Evolutionary conservation across 2,797 vertebrate genomes (phyloP).

Genomic region (Trematomus bernacchii): DNA sequence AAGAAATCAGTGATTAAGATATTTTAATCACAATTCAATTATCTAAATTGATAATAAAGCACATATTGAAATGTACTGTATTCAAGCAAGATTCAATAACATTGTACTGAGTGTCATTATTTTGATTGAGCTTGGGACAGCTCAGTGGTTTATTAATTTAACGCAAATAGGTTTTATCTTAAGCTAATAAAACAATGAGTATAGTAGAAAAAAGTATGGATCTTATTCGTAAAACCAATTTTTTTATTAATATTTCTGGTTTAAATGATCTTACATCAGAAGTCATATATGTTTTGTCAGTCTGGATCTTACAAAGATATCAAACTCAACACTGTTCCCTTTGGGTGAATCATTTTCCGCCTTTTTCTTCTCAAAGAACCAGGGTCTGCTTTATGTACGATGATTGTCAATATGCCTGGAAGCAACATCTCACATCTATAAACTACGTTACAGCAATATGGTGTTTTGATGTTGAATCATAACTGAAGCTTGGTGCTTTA

Average conservation of each 20-base stretch:
- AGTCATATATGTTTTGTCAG: conserved; percentile 9
- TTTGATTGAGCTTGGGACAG: neutral
- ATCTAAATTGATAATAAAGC: too few species aligned
- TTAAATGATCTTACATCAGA: conserved; percentile 16
- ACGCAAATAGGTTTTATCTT: neutral
- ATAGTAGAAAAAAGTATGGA: neutral
- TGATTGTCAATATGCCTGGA: conserved; percentile 36
- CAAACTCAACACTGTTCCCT: neutral
- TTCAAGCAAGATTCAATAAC: too few species aligned
- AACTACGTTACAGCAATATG: conserved; percentile 48
- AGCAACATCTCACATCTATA: conserved; percentile 53
- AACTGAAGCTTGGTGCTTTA: neutral
- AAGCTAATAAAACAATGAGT: neutral
- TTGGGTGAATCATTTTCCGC: conserved; percentile 21
- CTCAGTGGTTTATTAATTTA: conserved; percentile 2
- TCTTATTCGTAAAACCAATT: neutral
- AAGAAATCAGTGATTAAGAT: too few species aligned
- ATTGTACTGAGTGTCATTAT: neutral
- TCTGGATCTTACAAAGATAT: conserved; percentile 12
- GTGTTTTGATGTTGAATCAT: conserved; percentile 44
- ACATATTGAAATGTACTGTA: too few species aligned
- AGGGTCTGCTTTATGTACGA: conserved; percentile 35
- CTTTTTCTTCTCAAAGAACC: conserved; percentile 23
- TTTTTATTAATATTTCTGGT: conserved; percentile 14
- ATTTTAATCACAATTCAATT: too few species aligned